phyloP scores from a whole-genome alignment of 2,888 invertebrate species.

The Drosophila rellima region DNA sequence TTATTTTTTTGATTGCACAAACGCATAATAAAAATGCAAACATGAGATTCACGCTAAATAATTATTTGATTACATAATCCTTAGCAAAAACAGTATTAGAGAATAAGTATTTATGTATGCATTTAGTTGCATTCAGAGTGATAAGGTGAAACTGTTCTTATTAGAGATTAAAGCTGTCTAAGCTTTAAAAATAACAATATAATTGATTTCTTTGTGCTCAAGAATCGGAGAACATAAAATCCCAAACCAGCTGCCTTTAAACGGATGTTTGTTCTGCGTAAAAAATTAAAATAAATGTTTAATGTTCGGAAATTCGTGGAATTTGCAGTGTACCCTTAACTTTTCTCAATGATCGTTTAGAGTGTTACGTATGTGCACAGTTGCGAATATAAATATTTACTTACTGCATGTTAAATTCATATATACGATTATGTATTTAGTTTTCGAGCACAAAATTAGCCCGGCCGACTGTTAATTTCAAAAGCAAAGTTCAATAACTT shows the following conservation, averaged over 20 bases:
- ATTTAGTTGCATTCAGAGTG: background rate
- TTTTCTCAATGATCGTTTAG: slow-evolving; percentile 14
- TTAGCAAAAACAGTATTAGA: slow-evolving; percentile 1
- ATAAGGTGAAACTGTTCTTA: background rate
- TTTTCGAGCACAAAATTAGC: slow-evolving; percentile 39
- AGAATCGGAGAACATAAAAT: background rate
- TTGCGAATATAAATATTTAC: slow-evolving; percentile 49
- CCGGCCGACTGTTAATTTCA: slow-evolving; percentile 37
- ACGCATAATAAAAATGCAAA: background rate
- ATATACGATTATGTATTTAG: slow-evolving; percentile 24
- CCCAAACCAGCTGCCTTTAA: background rate
- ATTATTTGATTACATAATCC: slow-evolving; percentile 8
- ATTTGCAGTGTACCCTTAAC: slow-evolving; percentile 28
- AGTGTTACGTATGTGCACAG: slow-evolving; percentile 25
- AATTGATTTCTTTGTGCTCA: slow-evolving; percentile 19
- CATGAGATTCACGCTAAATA: slow-evolving; percentile 2
- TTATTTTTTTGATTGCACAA: background rate
- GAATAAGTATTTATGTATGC: background rate
- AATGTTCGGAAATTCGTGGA: slow-evolving; percentile 23
- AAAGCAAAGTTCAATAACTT: slow-evolving; percentile 60
- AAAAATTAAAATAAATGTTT: slow-evolving; percentile 22
- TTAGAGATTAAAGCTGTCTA: background rate
- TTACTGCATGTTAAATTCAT: slow-evolving; percentile 40
- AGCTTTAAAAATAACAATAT: background rate
- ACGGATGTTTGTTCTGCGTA: slow-evolving; percentile 24